Conservation (phyloP, 2,888 invertebrate species). For the Heliconius aoede region DNA sequence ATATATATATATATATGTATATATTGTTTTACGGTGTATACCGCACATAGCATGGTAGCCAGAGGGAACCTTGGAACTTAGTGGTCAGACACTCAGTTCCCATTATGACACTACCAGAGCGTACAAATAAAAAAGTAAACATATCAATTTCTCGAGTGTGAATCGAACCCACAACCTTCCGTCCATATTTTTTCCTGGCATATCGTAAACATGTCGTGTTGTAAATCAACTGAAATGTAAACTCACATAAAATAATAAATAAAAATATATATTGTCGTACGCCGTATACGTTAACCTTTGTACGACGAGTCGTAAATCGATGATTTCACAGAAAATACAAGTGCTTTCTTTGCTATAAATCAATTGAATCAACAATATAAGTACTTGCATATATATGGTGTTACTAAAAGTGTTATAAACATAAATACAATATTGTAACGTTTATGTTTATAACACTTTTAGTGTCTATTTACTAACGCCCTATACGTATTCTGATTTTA, state of each 20-base stretch:
- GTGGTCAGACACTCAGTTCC: no score
- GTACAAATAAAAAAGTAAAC: no score
- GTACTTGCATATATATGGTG: not conserved
- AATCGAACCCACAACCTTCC: no score
- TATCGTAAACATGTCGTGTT: not conserved
- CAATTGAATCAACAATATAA: not conserved
- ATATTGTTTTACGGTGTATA: no score
- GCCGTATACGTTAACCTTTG: slow-evolving; percentile 1
- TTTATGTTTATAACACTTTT: not conserved
- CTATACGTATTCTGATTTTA: not conserved
- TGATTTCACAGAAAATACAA: slow-evolving; percentile 11
- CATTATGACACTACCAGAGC: no score
- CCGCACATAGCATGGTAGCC: no score
- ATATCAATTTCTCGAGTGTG: no score
- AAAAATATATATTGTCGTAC: no score
- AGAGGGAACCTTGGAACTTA: no score
- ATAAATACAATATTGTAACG: not conserved
- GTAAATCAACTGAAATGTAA: slow-evolving; percentile 16
- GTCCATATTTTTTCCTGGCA: not conserved
- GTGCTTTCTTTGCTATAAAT: not conserved
- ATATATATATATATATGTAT: no score
- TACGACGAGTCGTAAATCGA: slow-evolving; percentile 5
- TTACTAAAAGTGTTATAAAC: no score
- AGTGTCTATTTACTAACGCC: not conserved
- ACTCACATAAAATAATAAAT: no score